Conservation (phyloP, 2,888 invertebrate species). For the Apotomis turbidana region DNA sequence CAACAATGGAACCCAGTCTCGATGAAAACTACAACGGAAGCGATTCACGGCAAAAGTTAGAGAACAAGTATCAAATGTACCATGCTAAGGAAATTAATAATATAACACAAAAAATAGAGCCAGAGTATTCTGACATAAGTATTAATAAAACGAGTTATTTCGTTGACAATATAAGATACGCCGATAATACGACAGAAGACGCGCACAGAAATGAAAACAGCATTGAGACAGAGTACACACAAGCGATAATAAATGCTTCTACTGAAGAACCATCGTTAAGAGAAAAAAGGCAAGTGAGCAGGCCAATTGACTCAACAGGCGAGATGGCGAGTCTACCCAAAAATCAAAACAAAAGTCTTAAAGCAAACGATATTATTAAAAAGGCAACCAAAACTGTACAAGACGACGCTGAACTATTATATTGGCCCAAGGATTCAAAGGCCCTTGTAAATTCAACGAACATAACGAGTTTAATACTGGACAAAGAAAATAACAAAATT, state of each 20-base stretch:
- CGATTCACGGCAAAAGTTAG: slow-evolving; percentile 46
- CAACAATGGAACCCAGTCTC: slow-evolving; percentile 49
- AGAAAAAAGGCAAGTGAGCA: slow-evolving; percentile 56
- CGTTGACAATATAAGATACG: slow-evolving; percentile 62
- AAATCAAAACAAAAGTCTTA: slow-evolving; percentile 35
- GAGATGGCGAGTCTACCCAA: slow-evolving; percentile 7
- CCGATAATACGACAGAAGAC: slow-evolving; percentile 52
- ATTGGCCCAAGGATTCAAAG: slow-evolving; percentile 65
- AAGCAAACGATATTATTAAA: slow-evolving; percentile 49
- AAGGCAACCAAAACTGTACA: slow-evolving; percentile 57
- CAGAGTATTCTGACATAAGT: slow-evolving; percentile 43
- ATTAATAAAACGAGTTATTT: slow-evolving; percentile 54
- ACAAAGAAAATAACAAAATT: slow-evolving; percentile 66
- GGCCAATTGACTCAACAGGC: slow-evolving; percentile 14
- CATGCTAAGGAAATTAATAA: slow-evolving; percentile 45
- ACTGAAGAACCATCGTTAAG: slow-evolving; percentile 51
- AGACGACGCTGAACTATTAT: slow-evolving; percentile 63
- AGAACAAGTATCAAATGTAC: slow-evolving; percentile 43
- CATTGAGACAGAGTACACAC: slow-evolving; percentile 65
- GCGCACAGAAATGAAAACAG: slow-evolving; percentile 60
- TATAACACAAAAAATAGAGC: slow-evolving; percentile 38
- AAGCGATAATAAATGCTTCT: slow-evolving; percentile 50
- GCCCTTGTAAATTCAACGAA: slow-evolving; percentile 54
- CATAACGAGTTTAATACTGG: slow-evolving; percentile 67
- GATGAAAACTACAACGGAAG: slow-evolving; percentile 48